phyloP scores from a whole-genome alignment of 2,888 invertebrate species.

The Diaphora mendica region DNA sequence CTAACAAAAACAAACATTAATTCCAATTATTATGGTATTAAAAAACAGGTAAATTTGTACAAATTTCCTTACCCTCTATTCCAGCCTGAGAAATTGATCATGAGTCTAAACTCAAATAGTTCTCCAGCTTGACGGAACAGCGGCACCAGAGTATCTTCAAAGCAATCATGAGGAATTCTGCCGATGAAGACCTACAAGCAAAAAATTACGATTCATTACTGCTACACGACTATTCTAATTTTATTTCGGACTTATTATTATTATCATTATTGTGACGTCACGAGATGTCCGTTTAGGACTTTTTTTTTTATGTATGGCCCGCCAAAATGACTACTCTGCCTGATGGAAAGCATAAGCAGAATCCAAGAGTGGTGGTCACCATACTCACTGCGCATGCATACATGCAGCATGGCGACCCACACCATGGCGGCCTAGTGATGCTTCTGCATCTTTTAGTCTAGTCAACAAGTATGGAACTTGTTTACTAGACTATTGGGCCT shows the following conservation, averaged over 20 bases:
- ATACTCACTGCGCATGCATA: too few relatives aligned
- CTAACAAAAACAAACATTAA: constrained; percentile 63
- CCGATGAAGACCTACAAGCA: constrained; percentile 85
- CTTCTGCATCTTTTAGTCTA: too few relatives aligned
- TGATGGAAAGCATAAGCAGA: too few relatives aligned
- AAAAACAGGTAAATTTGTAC: background rate
- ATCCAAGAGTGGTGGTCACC: too few relatives aligned
- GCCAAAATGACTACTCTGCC: too few relatives aligned
- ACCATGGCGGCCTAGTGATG: too few relatives aligned
- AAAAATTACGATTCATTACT: background rate
- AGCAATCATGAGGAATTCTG: constrained; percentile 89
- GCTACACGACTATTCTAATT: background rate
- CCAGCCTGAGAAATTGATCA: constrained; percentile 91
- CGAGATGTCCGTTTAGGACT: background rate
- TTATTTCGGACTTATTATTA: too few relatives aligned
- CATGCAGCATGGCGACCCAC: too few relatives aligned
- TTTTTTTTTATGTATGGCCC: too few relatives aligned
- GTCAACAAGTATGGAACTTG: too few relatives aligned
- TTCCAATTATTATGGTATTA: background rate
- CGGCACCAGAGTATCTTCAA: constrained; percentile 88
- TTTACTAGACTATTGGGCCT: too few relatives aligned
- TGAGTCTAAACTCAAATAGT: constrained; percentile 90
- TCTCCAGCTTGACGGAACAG: constrained; percentile 86
- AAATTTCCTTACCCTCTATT: constrained; percentile 88
- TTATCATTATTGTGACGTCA: background rate